Evolutionary conservation across 64 coral and sea anemone genomes (phyloP).

Genomic region (Trachythela sp.): DNA sequence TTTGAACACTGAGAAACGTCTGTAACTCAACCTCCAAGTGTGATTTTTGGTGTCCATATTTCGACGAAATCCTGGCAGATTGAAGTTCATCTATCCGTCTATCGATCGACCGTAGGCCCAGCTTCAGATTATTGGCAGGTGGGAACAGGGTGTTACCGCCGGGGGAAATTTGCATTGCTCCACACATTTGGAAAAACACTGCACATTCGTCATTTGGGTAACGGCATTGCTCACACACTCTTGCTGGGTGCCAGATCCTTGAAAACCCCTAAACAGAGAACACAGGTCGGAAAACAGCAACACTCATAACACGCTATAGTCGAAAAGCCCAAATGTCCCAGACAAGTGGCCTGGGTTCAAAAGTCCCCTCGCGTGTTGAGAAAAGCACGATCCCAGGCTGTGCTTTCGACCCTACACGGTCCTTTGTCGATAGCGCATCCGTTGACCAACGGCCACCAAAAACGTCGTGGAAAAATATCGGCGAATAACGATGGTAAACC

Average conservation of each 20-base stretch:
- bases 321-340: slow-evolving; percentile 57
- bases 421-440: slow-evolving; percentile 23
- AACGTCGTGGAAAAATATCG: neutral
- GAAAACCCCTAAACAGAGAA: slow-evolving; percentile 6
- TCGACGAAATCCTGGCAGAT: neutral
- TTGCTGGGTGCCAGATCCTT: slow-evolving; percentile 48
- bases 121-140: neutral
- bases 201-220: slow-evolving; percentile 60
- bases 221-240: slow-evolving; percentile 23
- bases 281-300: neutral
- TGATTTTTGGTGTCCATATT: slow-evolving; percentile 51
- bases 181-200: slow-evolving; percentile 49
- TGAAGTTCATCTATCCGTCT: slow-evolving; percentile 40
- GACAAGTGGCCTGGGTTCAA: slow-evolving; percentile 20
- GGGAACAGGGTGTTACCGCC: no score
- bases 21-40: slow-evolving; percentile 35
- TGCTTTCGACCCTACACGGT: slow-evolving; percentile 22
- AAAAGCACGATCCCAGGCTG: slow-evolving; percentile 31
- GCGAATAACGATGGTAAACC: slow-evolving; percentile 40
- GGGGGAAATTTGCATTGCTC: neutral
- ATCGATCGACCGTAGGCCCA: slow-evolving; percentile 44
- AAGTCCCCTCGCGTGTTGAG: slow-evolving; percentile 16
- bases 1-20: slow-evolving; percentile 2
- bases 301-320: slow-evolving; percentile 12
- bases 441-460: slow-evolving; percentile 54